These are phyloP conservation scores for Montifringilla adamsi DNA, from an alignment of 2,113 vertebrate genomes.

Conservation along the genomic window DNA sequence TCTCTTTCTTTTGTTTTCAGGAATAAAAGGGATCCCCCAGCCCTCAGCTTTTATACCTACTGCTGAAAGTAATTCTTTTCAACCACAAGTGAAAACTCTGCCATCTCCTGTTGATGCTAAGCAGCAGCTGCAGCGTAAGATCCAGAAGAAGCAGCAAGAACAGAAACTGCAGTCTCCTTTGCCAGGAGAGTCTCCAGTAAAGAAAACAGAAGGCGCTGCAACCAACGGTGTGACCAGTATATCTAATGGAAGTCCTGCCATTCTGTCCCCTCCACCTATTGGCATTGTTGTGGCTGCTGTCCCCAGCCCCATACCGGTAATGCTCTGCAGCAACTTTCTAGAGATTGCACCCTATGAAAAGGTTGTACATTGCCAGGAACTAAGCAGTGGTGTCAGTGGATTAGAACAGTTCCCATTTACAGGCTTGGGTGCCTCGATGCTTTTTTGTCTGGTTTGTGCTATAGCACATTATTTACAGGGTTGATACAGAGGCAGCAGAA, in stretches of 20 bases:
- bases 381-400: neutral
- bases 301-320: slow-evolving; percentile 92
- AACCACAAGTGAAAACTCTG: slow-evolving; percentile 89
- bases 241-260: slow-evolving; percentile 85
- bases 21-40: slow-evolving; percentile 82
- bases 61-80: slow-evolving; percentile 89
- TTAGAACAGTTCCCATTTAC: neutral
- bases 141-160: slow-evolving; percentile 98
- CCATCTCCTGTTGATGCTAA: slow-evolving; percentile 93
- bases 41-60: slow-evolving; percentile 90
- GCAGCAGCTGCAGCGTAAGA: slow-evolving; percentile 97
- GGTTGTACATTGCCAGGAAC: neutral
- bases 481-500: neutral
- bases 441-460: neutral
- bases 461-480: neutral
- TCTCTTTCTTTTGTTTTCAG: slow-evolving; percentile 67
- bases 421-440: neutral
- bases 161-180: slow-evolving; percentile 93
- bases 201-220: slow-evolving; percentile 76
- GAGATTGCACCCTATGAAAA: neutral
- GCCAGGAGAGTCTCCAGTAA: slow-evolving; percentile 82
- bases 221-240: slow-evolving; percentile 77
- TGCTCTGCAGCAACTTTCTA: neutral
- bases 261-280: slow-evolving; percentile 90
- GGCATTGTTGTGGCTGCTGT: slow-evolving; percentile 93